These are phyloP conservation scores for Amphilophus citrinellus DNA, from an alignment of 2,113 vertebrate genomes.

Conservation along the genomic window DNA sequence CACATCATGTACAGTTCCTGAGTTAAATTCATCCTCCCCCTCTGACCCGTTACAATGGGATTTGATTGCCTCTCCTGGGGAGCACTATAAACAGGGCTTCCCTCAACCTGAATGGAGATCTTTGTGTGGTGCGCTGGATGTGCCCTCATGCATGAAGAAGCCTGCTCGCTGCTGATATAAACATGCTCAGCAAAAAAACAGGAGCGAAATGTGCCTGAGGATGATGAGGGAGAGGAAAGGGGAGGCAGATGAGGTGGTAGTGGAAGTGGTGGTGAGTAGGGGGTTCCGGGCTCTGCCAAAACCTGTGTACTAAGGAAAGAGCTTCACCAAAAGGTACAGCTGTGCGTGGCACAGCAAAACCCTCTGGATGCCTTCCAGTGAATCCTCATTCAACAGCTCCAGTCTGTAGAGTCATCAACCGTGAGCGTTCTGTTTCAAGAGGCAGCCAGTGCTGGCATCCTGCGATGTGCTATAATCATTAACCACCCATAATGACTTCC, in stretches of 20 bases:
- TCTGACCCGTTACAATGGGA: slow-evolving; percentile 53
- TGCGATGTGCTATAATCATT: slow-evolving; percentile 28
- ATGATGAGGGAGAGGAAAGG: slow-evolving; percentile 13
- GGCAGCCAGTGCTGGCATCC: slow-evolving; percentile 38
- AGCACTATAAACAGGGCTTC: slow-evolving; percentile 58
- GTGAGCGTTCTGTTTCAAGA: slow-evolving; percentile 42
- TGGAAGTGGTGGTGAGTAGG: not conserved
- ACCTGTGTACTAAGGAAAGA: slow-evolving; percentile 30
- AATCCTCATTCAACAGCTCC: slow-evolving; percentile 38
- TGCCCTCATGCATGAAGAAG: slow-evolving; percentile 62
- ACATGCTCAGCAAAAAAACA: slow-evolving; percentile 52
- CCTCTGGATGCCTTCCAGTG: slow-evolving; percentile 51
- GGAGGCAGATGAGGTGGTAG: not conserved
- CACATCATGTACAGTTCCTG: slow-evolving; percentile 15
- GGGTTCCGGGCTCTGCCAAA: slow-evolving; percentile 27
- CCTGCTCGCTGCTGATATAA: slow-evolving; percentile 61
- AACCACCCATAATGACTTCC: slow-evolving; percentile 26
- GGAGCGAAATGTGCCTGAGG: slow-evolving; percentile 19
- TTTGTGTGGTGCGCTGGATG: slow-evolving; percentile 50
- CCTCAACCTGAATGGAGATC: slow-evolving; percentile 55
- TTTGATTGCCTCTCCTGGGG: slow-evolving; percentile 52
- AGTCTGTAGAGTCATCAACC: slow-evolving; percentile 17
- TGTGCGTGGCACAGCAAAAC: slow-evolving; percentile 40
- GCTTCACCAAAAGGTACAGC: slow-evolving; percentile 41
- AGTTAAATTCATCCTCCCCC: slow-evolving; percentile 34